Base-by-base conservation (phyloP, 2,113 vertebrate genomes). In the Choloepus hoffmanni region DNA sequence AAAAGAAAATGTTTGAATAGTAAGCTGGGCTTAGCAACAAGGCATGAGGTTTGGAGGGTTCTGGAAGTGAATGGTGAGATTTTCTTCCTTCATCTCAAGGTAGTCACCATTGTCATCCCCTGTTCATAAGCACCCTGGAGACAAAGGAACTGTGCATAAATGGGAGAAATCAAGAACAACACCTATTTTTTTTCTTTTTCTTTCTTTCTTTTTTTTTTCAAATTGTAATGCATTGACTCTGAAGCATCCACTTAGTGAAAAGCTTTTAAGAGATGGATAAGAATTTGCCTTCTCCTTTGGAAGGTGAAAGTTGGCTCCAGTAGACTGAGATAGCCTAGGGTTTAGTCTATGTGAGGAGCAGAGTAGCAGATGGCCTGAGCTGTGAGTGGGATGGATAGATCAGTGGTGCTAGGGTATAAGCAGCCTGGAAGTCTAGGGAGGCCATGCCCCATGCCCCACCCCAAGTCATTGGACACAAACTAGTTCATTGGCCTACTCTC, bases 391-490 rank as follows among this genome's bases (percentile, higher is more conserved):
- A 13, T 8, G 2, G 16, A 13, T 24, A 10, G 3, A 9, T 88
- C 40, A 1, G 3, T 6, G 13, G 5, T 18, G 3, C 48, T 65
- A 50, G 24, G 2, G 24, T 36, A 1, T 40, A 3, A 36, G 18
- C 26, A 50, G 33, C 9, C 24, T 3, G 21, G 48, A 79, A 5
- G 15, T 48, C 1, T 14, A 24, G 4, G 7, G 0, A 68, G 14
- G 11, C 7, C 8, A 11, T 15, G 13, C 3, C 50, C 8, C 12
- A 1, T 2, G 7, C 6, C 0, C 14, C 3, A 72, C 1, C 6
- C 4, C 7, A 70, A 36, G 67, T 70, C 67, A 36, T 36, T 45
- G 65, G 36, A 21, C 2, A 58, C 0, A 0, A 40, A 50, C 16
- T 19, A 72, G 26, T 5, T 30, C 65, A 26, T 5, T 45, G 23